Percentiles rank a stretch among this genome's conserved stretches.
These are phyloP conservation scores for Gymnoscopelus microlampas DNA, from an alignment of 2,797 vertebrate genomes.

Conservation along the genomic window DNA sequence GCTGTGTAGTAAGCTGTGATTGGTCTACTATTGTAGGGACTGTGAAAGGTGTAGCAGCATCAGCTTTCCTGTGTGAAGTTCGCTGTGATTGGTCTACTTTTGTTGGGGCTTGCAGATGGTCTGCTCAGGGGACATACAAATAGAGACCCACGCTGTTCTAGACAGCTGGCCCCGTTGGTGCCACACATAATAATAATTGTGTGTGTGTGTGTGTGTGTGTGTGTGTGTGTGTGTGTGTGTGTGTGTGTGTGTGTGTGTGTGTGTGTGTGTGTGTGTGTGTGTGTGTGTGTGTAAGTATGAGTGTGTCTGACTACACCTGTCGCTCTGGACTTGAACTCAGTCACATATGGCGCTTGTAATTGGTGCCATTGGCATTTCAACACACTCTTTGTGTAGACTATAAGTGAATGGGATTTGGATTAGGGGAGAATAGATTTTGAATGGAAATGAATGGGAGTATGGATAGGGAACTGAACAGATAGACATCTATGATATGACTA, in stretches of 20 bases:
- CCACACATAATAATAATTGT: background rate
- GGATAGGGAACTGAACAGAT: constrained; percentile 32
- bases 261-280: background rate
- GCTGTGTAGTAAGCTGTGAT: too few relatives aligned
- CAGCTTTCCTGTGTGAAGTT: too few relatives aligned
- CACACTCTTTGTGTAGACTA: constrained; percentile 30
- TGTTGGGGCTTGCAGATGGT: too few relatives aligned
- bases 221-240: constrained; percentile 12
- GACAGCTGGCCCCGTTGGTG: too few relatives aligned
- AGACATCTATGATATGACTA: constrained; percentile 22
- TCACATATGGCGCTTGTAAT: constrained; percentile 1
- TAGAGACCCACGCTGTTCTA: too few relatives aligned
- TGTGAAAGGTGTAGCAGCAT: too few relatives aligned
- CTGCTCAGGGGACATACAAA: too few relatives aligned
- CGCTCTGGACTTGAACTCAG: background rate
- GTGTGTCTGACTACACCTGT: constrained; percentile 18
- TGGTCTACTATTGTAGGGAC: too few relatives aligned
- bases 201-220: constrained; percentile 17
- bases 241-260: constrained; percentile 7
- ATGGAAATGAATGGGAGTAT: constrained; percentile 26
- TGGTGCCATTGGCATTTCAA: constrained; percentile 29
- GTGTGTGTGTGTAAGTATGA: constrained; percentile 3
- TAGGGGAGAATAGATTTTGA: constrained; percentile 30
- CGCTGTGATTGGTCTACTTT: too few relatives aligned
- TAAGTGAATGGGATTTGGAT: constrained; percentile 33